phyloP scores from a whole-genome alignment of 2,113 vertebrate species.

The Cyanistes caeruleus region DNA sequence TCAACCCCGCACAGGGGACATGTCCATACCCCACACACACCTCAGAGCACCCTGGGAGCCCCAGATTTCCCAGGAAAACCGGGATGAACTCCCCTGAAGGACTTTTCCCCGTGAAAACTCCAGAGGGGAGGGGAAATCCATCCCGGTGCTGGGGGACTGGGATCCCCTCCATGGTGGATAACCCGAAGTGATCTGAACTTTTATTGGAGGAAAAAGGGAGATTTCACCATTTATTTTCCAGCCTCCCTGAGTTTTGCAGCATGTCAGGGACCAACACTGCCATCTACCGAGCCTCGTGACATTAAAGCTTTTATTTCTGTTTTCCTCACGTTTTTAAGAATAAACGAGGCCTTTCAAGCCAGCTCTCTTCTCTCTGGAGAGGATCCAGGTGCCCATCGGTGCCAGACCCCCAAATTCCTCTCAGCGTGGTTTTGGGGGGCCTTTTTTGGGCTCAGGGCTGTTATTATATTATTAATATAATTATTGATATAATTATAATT shows the following conservation, averaged over 20 bases:
- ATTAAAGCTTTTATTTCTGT: fast-evolving
- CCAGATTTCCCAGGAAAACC: fast-evolving
- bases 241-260: fast-evolving
- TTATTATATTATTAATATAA: too few relatives aligned
- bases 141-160: fast-evolving
- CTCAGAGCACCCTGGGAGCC: neutral
- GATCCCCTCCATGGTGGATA: fast-evolving
- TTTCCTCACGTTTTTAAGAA: fast-evolving
- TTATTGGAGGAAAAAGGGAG: neutral
- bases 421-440: fast-evolving
- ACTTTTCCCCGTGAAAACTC: neutral
- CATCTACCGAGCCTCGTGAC: neutral
- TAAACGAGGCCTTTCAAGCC: fast-evolving
- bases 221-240: fast-evolving
- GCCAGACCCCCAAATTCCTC: too few relatives aligned
- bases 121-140: neutral
- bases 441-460: neutral
- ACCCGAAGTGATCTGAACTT: fast-evolving
- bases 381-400: fast-evolving
- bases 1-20: neutral
- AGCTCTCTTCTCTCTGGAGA: fast-evolving
- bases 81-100: fast-evolving
- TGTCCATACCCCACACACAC: fast-evolving
- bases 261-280: neutral
- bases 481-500: too few relatives aligned